Evolutionary conservation across 1,140 invertebrate genomes (phyloP).

Genomic region (Macrobrachium nipponense): DNA sequence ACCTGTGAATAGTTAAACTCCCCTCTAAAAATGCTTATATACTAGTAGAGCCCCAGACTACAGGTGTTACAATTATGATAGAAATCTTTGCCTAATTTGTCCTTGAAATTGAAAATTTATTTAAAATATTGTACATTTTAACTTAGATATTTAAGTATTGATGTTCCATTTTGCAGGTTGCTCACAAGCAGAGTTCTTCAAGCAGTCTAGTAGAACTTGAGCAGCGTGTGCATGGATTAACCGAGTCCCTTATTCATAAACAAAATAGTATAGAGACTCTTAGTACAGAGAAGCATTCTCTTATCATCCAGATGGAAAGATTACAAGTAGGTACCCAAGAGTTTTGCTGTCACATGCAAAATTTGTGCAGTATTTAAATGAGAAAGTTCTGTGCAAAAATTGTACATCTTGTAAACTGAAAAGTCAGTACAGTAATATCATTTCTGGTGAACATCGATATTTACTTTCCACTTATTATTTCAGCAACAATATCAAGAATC

Average conservation of each 20-base stretch:
- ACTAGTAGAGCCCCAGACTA: too few species aligned
- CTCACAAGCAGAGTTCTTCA: conserved; percentile 65
- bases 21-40: too few species aligned
- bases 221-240: conserved; percentile 77
- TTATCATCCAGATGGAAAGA: conserved; percentile 82
- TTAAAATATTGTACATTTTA: too few species aligned
- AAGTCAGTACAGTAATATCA: not conserved
- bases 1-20: too few species aligned
- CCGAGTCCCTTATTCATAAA: conserved; percentile 84
- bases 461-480: not conserved
- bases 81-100: too few species aligned
- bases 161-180: conserved; percentile 32
- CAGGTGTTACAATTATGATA: too few species aligned
- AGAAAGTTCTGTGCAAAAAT: not conserved
- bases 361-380: too few species aligned
- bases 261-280: conserved; percentile 82
- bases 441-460: not conserved
- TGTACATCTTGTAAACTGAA: not conserved
- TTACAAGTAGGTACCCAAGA: conserved; percentile 73
- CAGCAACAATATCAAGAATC: conserved; percentile 64
- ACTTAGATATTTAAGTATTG: conserved; percentile 2
- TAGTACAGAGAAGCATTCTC: conserved; percentile 83
- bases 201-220: conserved; percentile 76
- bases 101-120: too few species aligned
- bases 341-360: not conserved